Base-by-base conservation (phyloP, 1,140 invertebrate species). In the Hylaeus anthracinus region DNA sequence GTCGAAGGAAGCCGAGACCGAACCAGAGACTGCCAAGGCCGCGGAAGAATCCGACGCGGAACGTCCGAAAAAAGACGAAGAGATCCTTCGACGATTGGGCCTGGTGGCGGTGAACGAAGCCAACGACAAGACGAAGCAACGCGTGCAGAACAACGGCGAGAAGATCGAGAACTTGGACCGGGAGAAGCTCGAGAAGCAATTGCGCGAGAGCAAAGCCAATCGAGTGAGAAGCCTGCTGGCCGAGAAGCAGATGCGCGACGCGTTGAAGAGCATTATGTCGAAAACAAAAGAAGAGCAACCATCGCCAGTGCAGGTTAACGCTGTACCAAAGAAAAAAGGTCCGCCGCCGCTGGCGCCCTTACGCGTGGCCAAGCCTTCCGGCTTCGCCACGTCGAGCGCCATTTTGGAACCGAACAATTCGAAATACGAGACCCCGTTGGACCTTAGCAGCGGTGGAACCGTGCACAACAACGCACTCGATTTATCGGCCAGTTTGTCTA, bases 171-270 rank as follows among this genome's bases (percentile, higher is more conserved):
- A 53, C 1, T n/a, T 88, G 14, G 84, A 91, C 9, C 86, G 91
- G 0, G 91, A 92, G 39, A 91, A 91, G 45, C 64, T 93, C 8
- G 92, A 93, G 81, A 91, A 92, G 14, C 90, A 93, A 45, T 61
- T 92, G 10, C 88, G 90, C 6, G 91, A 92, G 48, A 92, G 91
- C 60, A 93, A 92, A 41, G 91, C 91, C 0, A 92, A 93, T 48
- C 83, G 92, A 12, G 90, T 92, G 37, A 89, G 91, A 26, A 92
- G 92, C 77, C 69, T 93, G 6, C 14, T 92, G n/a, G 92, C 91
- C 5, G 92, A 93, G 45, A 93, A 93, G n/a, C 91, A 93, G 76
- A 92, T 92, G 91, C 90, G 91, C 0, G 91, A 93, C 53, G 89
- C 92, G 4, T 69, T 92, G 3, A 91, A 93, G 51, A 92, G 90